Evolutionary conservation across 2,888 invertebrate genomes (phyloP), one percentile per base, ranked within the genome.

Genomic region (Oxycera nigricornis): DNA sequence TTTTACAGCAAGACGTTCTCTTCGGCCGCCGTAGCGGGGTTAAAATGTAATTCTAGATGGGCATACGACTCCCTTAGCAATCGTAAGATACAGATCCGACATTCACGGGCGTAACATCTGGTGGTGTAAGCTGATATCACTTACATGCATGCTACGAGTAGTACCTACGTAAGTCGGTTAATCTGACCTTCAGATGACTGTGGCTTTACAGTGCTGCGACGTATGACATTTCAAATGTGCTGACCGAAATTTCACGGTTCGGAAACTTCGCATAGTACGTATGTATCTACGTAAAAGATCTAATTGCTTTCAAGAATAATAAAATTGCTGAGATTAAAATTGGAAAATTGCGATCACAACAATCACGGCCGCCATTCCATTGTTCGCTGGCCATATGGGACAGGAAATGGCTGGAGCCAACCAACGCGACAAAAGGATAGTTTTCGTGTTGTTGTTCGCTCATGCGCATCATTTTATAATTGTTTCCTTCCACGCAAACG

Each of bases 211-310:
- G 14, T 17, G 46, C 6, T 14, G 4, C 46, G 46, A n/a, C 11
- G 17, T 14, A 46, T 46, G 46, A 46, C 46, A 46, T 46, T n/a
- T 46, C 46, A 14, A 14, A 46, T 41, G 22, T 24, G 41, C 39
- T 65, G 41, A 39, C 41, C 41, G 62, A 62, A 62, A 62, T 65
- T 39, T 65, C 24, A 39, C 41, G 65, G 41, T 65, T 65, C n/a
- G 65, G 17, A 24, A 6, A 9, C 22, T 24, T 35, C 65, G 14
- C 9, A 3, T 61, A 61, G 24, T 65, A 35, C 35, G 39, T 22
- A 39, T 17, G 14, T 41, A 41, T 14, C 65, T 24, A 24, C 39
- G 39, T 41, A 41, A 9, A 39, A 24, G 24, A 46, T 46, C 46
- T 46, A 46, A 46, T 46, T 46, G 46, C 46, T 46, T 35, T 35